Conservation (phyloP, 1,140 invertebrate genomes). For the Drosophila guanche region DNA sequence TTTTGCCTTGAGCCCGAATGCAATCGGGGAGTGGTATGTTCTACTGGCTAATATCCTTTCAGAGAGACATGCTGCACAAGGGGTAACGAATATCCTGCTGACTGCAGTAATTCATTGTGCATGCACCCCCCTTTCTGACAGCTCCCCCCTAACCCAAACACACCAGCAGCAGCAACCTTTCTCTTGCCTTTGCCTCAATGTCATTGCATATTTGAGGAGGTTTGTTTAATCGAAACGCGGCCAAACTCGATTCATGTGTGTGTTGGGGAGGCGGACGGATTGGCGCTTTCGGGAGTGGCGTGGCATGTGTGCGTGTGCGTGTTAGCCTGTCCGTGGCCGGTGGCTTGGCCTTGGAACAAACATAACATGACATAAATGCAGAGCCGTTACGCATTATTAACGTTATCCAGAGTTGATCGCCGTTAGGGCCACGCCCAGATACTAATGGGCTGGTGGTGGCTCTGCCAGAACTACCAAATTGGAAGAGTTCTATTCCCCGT, state of each 20-base stretch:
- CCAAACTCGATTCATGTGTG: constrained; percentile 20
- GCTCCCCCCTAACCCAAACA: not conserved
- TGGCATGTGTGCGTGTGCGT: constrained; percentile 47
- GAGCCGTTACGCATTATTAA: constrained; percentile 34
- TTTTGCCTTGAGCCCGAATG: too few species aligned
- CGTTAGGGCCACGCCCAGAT: constrained; percentile 47
- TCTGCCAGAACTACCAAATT: too few species aligned
- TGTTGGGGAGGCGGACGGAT: not conserved
- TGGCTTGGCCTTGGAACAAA: constrained; percentile 33
- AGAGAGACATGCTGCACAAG: not conserved
- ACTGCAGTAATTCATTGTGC: constrained; percentile 36
- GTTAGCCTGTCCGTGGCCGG: constrained; percentile 34
- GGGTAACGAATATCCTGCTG: constrained; percentile 10
- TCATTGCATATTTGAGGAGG: constrained; percentile 75
- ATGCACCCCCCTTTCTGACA: not conserved
- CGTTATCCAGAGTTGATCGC: constrained; percentile 51
- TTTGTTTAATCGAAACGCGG: constrained; percentile 77
- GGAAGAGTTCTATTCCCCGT: too few species aligned
- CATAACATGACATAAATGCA: constrained; percentile 67
- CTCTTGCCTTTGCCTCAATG: constrained; percentile 70
- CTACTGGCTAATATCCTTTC: not conserved
- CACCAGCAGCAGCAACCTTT: constrained; percentile 6
- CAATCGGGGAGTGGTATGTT: too few species aligned
- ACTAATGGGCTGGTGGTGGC: constrained; percentile 21
- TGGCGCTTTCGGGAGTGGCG: constrained; percentile 7